Evolutionary conservation across 2,113 vertebrate species (phyloP), one percentile per base, ranked within the genome.

Genomic region (Microcebus murinus): DNA sequence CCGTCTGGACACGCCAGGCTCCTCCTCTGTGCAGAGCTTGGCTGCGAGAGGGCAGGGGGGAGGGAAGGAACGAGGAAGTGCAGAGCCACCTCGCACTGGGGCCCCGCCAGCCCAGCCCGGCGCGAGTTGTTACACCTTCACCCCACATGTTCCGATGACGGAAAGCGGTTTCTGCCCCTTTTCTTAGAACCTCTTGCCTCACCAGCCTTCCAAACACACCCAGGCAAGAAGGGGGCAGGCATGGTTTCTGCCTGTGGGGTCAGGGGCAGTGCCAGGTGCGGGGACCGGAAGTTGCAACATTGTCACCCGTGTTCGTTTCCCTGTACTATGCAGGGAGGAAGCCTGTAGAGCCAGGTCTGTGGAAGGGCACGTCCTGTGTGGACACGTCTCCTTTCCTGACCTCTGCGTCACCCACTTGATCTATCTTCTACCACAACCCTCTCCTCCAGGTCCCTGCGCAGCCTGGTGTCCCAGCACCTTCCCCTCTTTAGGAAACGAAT

Each of bases 311-410:
- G n/a, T 36, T 96, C 86, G 82, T 15, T 89, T 97, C 94, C 84
- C 55, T 70, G 59, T 86, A 50, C 87, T 61, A 1, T 0, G 3
- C 55, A 70, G 59, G 15, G 42, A 89, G 84, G 91, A 95, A 94
- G 77, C 11, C 59, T 17, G 0, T n/a, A 61, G 29, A 31, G 21
- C 63, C 73, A 80, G 71, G 39, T 70, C 36, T 45, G 25, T 4
- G 25, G 9, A 45, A 68, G 36, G 27, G 77, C 39, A 15, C 8
- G 7, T 2, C 50, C 13, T 3, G 4, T 59, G 42, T 77, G 55
- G 67, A 87, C 42, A 83, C 63, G 87, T 96, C 94, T 76, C 84
- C 89, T 84, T 96, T 84, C 81, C 77, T 77, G 79, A 55, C 23
- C 39, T 71, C 82, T 48, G 4, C 36, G 55, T 48, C 89, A 31